A percentile compares a stretch with the other conserved stretches of the same genome.
phyloP scores from a whole-genome alignment of 1,140 invertebrate genomes.

The Yoshiicerus persimilis region DNA sequence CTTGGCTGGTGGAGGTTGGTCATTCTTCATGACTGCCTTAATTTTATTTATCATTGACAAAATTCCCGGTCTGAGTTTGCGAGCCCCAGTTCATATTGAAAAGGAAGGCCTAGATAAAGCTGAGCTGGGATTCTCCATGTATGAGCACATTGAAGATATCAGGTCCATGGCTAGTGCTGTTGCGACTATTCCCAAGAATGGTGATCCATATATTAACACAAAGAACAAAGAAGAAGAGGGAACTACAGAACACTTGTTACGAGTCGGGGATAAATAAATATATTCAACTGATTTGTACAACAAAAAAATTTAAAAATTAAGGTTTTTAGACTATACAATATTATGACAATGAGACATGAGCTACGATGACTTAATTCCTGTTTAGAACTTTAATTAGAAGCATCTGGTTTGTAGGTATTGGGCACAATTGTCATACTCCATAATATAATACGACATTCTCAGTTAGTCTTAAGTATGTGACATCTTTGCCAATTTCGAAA shows the following conservation, averaged over 20 bases:
- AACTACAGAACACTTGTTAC: background rate
- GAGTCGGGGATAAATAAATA: too few relatives aligned
- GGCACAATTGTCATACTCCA: too few relatives aligned
- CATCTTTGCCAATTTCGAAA: too few relatives aligned
- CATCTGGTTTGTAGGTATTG: too few relatives aligned
- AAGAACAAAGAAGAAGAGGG: background rate
- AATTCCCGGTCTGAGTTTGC: conserved; percentile 41
- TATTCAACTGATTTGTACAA: too few relatives aligned
- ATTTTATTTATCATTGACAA: conserved; percentile 45
- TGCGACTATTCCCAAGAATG: background rate
- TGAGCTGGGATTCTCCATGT: conserved; percentile 40
- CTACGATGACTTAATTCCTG: too few relatives aligned
- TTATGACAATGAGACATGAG: too few relatives aligned
- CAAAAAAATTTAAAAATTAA: too few relatives aligned
- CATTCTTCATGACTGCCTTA: conserved; percentile 38
- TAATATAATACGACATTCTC: too few relatives aligned
- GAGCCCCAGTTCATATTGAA: conserved; percentile 34
- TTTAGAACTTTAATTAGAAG: too few relatives aligned
- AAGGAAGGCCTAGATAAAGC: conserved; percentile 36
- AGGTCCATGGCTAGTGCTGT: background rate
- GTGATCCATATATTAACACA: background rate
- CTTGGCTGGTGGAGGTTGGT: conserved; percentile 34
- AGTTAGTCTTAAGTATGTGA: too few relatives aligned
- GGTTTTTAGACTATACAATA: too few relatives aligned
- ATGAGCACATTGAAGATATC: conserved; percentile 24